These are phyloP conservation scores for Drosophila fungiperda DNA, from an alignment of 2,888 invertebrate genomes.

Conservation along the genomic window DNA sequence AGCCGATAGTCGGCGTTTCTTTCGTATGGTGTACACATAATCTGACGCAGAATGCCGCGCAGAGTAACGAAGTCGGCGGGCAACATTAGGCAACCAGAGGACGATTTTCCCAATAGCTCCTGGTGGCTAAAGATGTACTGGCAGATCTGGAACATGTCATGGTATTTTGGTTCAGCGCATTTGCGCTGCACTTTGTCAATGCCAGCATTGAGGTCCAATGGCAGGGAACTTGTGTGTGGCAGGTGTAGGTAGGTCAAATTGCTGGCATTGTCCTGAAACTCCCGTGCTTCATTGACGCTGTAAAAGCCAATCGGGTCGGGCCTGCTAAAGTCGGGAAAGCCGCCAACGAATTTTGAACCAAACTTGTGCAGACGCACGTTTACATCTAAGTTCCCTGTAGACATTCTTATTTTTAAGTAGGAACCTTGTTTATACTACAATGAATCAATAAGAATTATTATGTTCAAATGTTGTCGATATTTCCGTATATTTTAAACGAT, in stretches of 20 bases:
- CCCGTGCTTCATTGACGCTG: slow-evolving; percentile 27
- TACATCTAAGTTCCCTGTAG: slow-evolving; percentile 1
- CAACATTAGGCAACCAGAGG: slow-evolving; percentile 13
- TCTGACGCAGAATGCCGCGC: slow-evolving; percentile 59
- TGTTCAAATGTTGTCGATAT: neutral
- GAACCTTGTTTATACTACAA: neutral
- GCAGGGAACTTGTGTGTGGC: slow-evolving; percentile 34
- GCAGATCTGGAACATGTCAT: slow-evolving; percentile 30
- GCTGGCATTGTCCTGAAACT: slow-evolving; percentile 44
- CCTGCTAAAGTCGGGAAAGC: slow-evolving; percentile 42
- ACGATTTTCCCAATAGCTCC: slow-evolving; percentile 13
- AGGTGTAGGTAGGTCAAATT: slow-evolving; percentile 34
- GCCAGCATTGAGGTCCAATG: slow-evolving; percentile 61
- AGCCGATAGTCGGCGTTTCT: slow-evolving; percentile 17
- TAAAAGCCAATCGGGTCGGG: slow-evolving; percentile 54
- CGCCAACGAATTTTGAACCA: slow-evolving; percentile 1
- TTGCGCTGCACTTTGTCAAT: slow-evolving; percentile 50
- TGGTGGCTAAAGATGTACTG: slow-evolving; percentile 50
- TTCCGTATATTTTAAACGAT: neutral
- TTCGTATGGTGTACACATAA: slow-evolving; percentile 64
- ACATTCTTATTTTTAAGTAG: neutral
- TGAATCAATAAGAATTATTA: too few species aligned
- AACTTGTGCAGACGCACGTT: slow-evolving; percentile 42
- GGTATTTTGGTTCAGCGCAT: fast-evolving
- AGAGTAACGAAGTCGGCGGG: slow-evolving; percentile 42